phyloP scores from a whole-genome alignment of 2,888 invertebrate genomes.

The Hermodice carunculata region DNA sequence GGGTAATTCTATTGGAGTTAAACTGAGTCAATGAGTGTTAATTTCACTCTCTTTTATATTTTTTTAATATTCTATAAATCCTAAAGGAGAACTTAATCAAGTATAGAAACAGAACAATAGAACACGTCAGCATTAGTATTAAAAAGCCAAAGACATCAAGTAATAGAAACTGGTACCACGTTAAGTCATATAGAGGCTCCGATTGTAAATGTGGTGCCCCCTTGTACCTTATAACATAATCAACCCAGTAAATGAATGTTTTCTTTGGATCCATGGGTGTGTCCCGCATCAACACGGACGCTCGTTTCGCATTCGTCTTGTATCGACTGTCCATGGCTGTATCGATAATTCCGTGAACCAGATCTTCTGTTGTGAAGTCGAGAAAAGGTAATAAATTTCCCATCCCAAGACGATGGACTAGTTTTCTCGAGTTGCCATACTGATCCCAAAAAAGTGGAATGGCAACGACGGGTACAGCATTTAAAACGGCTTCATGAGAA shows the following conservation, averaged over 20 bases:
- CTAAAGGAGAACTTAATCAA: too few relatives aligned
- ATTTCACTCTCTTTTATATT: too few relatives aligned
- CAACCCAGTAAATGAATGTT: slow-evolving; percentile 24
- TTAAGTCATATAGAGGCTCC: slow-evolving; percentile 8
- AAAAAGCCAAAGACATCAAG: slow-evolving; percentile 20
- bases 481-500: slow-evolving; percentile 22
- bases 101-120: too few relatives aligned
- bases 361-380: slow-evolving; percentile 3
- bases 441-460: slow-evolving; percentile 35
- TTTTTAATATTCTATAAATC: too few relatives aligned
- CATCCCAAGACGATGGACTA: slow-evolving; percentile 15
- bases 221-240: slow-evolving; percentile 15
- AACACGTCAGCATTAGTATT: background rate
- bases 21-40: too few relatives aligned
- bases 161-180: slow-evolving; percentile 27
- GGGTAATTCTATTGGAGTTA: too few relatives aligned
- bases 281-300: slow-evolving; percentile 17
- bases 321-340: slow-evolving; percentile 8
- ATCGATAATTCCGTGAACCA: slow-evolving; percentile 14
- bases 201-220: slow-evolving; percentile 23
- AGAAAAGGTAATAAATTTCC: slow-evolving; percentile 20
- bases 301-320: slow-evolving; percentile 13
- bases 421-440: slow-evolving; percentile 26
- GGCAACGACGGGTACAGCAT: slow-evolving; percentile 29
- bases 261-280: slow-evolving; percentile 11